Evolutionary conservation across 2,113 vertebrate species (phyloP).

Genomic region (Bufo gargarizans): DNA sequence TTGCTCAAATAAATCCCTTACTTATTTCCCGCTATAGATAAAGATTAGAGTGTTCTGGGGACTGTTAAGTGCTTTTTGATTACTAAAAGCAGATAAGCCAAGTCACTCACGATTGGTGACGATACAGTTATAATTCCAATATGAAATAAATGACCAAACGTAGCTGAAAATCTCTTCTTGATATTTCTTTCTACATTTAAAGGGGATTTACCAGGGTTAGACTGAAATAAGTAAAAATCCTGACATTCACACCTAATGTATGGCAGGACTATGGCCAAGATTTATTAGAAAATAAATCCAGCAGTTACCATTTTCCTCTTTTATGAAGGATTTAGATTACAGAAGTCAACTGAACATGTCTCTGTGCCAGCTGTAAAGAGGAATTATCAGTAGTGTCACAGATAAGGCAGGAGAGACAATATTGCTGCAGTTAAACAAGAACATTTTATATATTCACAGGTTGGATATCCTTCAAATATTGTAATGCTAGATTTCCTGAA

Average conservation of each 20-base stretch:
- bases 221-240: neutral
- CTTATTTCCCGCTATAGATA: constrained; percentile 21
- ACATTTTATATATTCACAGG: neutral
- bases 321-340: neutral
- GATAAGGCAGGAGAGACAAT: neutral
- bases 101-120: neutral
- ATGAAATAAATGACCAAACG: neutral
- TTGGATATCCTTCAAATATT: neutral
- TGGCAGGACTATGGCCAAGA: neutral
- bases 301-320: constrained; percentile 1
- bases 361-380: neutral
- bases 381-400: neutral
- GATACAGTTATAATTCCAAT: neutral
- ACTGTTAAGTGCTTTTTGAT: constrained; percentile 20
- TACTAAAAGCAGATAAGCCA: constrained; percentile 17
- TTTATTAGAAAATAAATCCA: constrained; percentile 18
- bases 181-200: neutral
- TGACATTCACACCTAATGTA: neutral
- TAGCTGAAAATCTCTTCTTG: neutral
- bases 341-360: neutral
- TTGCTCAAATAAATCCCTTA: constrained; percentile 9
- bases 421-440: neutral
- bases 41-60: neutral
- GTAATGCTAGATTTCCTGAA: neutral
- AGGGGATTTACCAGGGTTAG: neutral